Percentiles rank a stretch among this genome's conserved stretches.
Evolutionary conservation across 2,113 vertebrate species (phyloP).

Genomic region (Burhinus bistriatus): DNA sequence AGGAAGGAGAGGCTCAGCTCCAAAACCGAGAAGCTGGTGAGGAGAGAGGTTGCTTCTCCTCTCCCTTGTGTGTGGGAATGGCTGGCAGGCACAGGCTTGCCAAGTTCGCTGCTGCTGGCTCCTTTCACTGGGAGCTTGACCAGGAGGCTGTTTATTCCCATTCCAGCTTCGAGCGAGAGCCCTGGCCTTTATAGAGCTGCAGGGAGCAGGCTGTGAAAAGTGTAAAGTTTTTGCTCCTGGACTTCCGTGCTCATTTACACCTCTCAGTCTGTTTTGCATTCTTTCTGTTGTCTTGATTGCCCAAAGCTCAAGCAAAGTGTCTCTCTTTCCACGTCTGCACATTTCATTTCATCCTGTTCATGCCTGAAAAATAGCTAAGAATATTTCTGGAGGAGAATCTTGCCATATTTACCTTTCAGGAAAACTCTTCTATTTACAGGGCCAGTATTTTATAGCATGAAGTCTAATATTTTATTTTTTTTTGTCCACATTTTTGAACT

Average conservation of each 20-base stretch:
- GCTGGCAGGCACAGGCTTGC: background rate
- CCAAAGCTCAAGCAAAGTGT: background rate
- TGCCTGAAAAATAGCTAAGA: background rate
- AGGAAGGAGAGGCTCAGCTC: background rate
- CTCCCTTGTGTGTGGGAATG: background rate
- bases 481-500: background rate
- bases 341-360: background rate
- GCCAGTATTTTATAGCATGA: background rate
- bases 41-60: background rate
- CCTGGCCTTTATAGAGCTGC: background rate
- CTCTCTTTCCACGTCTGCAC: background rate
- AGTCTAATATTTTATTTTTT: background rate
- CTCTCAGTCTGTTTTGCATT: background rate
- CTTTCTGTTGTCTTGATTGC: background rate
- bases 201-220: background rate
- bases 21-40: background rate
- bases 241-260: background rate
- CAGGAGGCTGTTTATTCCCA: background rate
- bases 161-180: background rate
- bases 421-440: background rate
- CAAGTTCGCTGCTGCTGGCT: background rate
- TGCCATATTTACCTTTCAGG: background rate
- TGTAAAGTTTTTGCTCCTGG: rapidly evolving
- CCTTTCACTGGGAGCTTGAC: background rate
- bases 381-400: background rate